phyloP scores from a whole-genome alignment of 2,113 vertebrate species.

The Megaceryle maxima region DNA sequence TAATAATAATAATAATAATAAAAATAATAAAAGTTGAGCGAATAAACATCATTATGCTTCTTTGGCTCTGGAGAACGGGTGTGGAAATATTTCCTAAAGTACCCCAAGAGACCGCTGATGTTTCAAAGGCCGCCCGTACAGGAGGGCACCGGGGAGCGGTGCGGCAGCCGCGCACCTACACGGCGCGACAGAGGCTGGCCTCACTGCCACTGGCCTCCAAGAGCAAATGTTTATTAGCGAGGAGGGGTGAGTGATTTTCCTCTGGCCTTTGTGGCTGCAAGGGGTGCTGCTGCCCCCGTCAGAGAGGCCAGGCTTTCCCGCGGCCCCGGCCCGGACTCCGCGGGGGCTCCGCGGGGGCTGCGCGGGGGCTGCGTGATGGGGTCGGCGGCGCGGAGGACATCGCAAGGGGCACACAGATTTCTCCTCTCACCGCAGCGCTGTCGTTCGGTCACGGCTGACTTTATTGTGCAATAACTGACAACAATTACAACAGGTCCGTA shows the following conservation, averaged over 20 bases:
- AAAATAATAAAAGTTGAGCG: rapidly evolving
- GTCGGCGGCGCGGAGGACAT: neutral
- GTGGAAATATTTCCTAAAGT: neutral
- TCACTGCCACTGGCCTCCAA: rapidly evolving
- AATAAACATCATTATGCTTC: neutral
- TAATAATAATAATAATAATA: no score
- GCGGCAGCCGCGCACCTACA: neutral
- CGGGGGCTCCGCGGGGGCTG: neutral
- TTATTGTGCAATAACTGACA: constrained; percentile 75
- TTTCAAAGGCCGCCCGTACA: rapidly evolving
- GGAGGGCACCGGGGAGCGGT: neutral
- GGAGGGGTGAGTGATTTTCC: neutral
- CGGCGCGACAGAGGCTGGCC: neutral
- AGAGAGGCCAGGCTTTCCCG: neutral
- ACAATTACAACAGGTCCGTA: constrained; percentile 71
- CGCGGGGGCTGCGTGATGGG: neutral
- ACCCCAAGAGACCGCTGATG: neutral
- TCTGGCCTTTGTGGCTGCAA: neutral
- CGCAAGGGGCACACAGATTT: constrained; percentile 35
- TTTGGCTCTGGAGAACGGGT: neutral
- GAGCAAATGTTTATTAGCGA: rapidly evolving
- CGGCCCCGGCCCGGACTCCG: neutral
- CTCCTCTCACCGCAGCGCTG: constrained; percentile 35
- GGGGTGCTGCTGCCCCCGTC: neutral
- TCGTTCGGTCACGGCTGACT: constrained; percentile 68